phyloP scores from a whole-genome alignment of 2,888 invertebrate genomes.

The Lithophane semibrunnea region DNA sequence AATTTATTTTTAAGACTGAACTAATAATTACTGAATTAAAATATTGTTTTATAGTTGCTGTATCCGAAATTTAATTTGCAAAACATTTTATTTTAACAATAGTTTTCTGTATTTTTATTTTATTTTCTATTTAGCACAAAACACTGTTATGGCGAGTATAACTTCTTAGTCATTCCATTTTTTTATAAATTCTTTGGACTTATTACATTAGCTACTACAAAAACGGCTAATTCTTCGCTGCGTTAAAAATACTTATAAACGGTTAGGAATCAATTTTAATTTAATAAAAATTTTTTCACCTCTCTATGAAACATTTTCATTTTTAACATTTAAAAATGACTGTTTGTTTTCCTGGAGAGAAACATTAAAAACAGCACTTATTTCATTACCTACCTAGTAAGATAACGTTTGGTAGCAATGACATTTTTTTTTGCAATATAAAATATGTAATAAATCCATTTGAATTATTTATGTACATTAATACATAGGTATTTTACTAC shows the following conservation, averaged over 20 bases:
- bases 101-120: slow-evolving; percentile 55
- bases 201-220: slow-evolving; percentile 56
- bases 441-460: slow-evolving; percentile 52
- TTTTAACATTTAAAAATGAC: slow-evolving; percentile 63
- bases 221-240: not conserved
- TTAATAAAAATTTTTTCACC: too few species aligned
- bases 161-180: slow-evolving; percentile 79
- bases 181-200: slow-evolving; percentile 57
- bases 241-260: not conserved
- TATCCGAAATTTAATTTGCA: slow-evolving; percentile 57
- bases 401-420: not conserved
- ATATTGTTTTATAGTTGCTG: slow-evolving; percentile 61
- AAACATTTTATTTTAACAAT: slow-evolving; percentile 62
- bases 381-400: not conserved
- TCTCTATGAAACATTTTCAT: slow-evolving; percentile 45
- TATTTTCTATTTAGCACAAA: slow-evolving; percentile 71
- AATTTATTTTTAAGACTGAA: slow-evolving; percentile 86
- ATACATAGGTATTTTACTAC: slow-evolving; percentile 48
- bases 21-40: slow-evolving; percentile 76
- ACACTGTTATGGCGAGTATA: slow-evolving; percentile 68
- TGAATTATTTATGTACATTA: slow-evolving; percentile 48
- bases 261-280: too few species aligned
- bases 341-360: slow-evolving; percentile 23
- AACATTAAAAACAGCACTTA: slow-evolving; percentile 1
- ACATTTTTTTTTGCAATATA: not conserved